Evolutionary conservation across 2,113 vertebrate species (phyloP), one percentile per base, ranked within the genome.

Genomic region (Hippopotamus amphibius): DNA sequence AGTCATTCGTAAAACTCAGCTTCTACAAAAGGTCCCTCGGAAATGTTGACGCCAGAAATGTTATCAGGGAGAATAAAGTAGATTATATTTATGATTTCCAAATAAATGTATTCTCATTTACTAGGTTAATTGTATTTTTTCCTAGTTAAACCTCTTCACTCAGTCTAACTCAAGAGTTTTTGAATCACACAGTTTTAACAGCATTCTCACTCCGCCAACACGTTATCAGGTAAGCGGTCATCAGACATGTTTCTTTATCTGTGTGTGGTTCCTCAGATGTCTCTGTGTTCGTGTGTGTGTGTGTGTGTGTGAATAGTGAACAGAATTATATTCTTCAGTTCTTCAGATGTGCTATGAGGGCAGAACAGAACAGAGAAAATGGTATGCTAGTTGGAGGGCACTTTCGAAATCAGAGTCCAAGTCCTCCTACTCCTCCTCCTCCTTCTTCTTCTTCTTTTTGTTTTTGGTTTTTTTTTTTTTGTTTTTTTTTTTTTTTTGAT

Each of bases 171-270:
- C 99, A 87, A 99, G 98, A 97, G 99, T 99, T 97, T 98, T 99
- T 97, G 99, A 99, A 97, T 99, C 99, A 6, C 99, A 99, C 98
- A 99, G 99, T 98, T 99, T 99, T 98, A 99, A 99, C 98, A 99
- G 99, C 98, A 99, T 99, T 98, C 99, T 99, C 96, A 99, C 98
- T 98, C 99, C 99, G 97, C 99, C 99, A 1, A 99, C 99, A 85
- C 99, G 99, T 65, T 99, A 99, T 98, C 99, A 99, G 98, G 99
- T 99, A 97, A 98, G 98, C 86, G 17, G n/a, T 81, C 24, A n/a
- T 21, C 17, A 66, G 21, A 63, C 65, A 10, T 71, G 5, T 71
- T 37, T 89, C 72, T 85, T 21, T 55, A 30, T 68, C 53, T 89
- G 14, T 93, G 4, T 80, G 72, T 86, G 37, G 69, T 30, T 93